Evolutionary conservation across 2,113 vertebrate species (phyloP).

Genomic region (Dascyllus trimaculatus): DNA sequence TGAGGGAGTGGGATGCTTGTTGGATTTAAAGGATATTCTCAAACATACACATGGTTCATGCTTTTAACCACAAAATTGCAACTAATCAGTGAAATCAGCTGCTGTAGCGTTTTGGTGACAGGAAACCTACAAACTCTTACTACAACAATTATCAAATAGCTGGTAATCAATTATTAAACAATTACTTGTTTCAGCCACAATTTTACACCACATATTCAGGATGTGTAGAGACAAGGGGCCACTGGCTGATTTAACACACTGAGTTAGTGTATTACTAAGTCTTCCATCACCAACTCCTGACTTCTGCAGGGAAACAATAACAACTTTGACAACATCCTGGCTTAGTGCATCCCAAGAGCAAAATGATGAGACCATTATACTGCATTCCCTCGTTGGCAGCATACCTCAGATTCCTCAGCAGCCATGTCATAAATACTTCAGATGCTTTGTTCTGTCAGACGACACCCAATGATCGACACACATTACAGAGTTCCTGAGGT

Average conservation of each 20-base stretch:
- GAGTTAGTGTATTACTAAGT: neutral
- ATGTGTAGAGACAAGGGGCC: no score
- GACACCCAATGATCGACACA: conserved; percentile 43
- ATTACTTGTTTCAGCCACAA: no score
- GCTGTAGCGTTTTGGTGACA: no score
- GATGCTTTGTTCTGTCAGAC: conserved; percentile 53
- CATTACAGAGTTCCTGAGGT: conserved; percentile 48
- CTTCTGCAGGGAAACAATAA: conserved; percentile 1
- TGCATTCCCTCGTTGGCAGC: conserved; percentile 33
- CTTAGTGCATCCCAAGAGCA: conserved; percentile 17
- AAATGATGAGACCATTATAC: conserved; percentile 4
- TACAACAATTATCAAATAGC: no score
- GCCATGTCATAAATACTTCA: conserved; percentile 63
- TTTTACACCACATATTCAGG: no score
- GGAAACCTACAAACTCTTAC: no score
- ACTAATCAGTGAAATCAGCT: no score
- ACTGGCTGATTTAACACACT: neutral
- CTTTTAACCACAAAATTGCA: no score
- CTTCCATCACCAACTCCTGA: neutral
- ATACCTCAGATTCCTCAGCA: conserved; percentile 74
- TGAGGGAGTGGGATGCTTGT: no score
- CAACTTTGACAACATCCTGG: neutral
- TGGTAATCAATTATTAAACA: no score
- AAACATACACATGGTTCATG: no score
- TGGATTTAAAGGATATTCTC: no score